Evolutionary conservation across 2,888 invertebrate species (phyloP).

Genomic region (Epiperipatus broadwayi): DNA sequence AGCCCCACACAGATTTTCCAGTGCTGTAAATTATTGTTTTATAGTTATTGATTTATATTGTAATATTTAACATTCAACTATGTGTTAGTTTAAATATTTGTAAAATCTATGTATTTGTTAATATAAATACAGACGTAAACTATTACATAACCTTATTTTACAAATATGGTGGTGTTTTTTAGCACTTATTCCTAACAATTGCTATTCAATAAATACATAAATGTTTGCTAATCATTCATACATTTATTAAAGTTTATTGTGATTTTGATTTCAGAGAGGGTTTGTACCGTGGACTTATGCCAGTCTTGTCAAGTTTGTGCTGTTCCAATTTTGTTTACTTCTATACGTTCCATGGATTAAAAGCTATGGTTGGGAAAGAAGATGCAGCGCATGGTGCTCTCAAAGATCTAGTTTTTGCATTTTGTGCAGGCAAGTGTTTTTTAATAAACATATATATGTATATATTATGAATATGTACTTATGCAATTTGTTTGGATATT

Average conservation of each 20-base stretch:
- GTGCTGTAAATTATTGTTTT: no score
- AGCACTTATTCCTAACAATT: no score
- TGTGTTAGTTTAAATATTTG: no score
- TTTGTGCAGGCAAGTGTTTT: conserved; percentile 45
- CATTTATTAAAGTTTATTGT: not conserved
- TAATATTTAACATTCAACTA: no score
- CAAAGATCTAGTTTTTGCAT: conserved; percentile 53
- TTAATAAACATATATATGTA: no score
- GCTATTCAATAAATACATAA: no score
- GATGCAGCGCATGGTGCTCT: conserved; percentile 35
- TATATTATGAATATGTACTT: conserved; percentile 6
- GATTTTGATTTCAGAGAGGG: conserved; percentile 21
- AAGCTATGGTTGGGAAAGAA: conserved; percentile 34
- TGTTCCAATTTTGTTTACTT: conserved; percentile 87
- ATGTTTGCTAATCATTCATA: not conserved
- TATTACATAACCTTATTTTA: no score
- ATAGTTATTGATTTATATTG: no score
- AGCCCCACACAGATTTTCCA: no score
- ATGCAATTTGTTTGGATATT: not conserved
- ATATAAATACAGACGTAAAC: no score
- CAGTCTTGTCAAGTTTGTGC: conserved; percentile 62
- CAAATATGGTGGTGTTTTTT: no score
- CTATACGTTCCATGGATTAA: conserved; percentile 69
- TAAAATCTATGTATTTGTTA: no score
- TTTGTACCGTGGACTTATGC: conserved; percentile 56